A percentile compares a stretch with the other conserved stretches of the same genome.
These are phyloP conservation scores for Candoia aspera DNA, from an alignment of 2,113 vertebrate species.

Conservation along the genomic window DNA sequence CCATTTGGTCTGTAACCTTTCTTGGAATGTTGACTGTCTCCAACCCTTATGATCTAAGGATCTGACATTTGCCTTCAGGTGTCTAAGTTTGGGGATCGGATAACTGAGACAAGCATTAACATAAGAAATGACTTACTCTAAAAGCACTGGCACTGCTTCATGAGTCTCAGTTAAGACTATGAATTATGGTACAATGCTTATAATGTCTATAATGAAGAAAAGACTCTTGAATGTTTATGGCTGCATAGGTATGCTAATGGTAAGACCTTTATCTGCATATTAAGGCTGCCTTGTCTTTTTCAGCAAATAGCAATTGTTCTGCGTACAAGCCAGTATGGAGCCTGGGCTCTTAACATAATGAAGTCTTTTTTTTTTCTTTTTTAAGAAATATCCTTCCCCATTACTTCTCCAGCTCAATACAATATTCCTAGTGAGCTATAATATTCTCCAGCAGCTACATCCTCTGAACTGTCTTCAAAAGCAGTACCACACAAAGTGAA, in stretches of 20 bases:
- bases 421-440: not conserved
- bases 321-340: not conserved
- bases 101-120: not conserved
- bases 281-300: not conserved
- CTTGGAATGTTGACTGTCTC: not conserved
- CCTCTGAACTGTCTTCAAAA: conserved; percentile 2
- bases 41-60: not conserved
- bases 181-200: not conserved
- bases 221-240: not conserved
- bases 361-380: not conserved
- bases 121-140: not conserved
- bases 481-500: not conserved
- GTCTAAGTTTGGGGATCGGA: not conserved
- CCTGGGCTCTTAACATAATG: not conserved
- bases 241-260: not conserved
- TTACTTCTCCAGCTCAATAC: not conserved
- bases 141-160: not conserved
- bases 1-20: not conserved
- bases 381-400: not conserved
- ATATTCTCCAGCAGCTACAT: not conserved
- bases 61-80: not conserved
- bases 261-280: not conserved
- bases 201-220: not conserved
- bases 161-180: not conserved
- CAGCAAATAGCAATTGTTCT: not conserved